phyloP scores from a whole-genome alignment of 2,888 invertebrate species.

The Netelia melanura region DNA sequence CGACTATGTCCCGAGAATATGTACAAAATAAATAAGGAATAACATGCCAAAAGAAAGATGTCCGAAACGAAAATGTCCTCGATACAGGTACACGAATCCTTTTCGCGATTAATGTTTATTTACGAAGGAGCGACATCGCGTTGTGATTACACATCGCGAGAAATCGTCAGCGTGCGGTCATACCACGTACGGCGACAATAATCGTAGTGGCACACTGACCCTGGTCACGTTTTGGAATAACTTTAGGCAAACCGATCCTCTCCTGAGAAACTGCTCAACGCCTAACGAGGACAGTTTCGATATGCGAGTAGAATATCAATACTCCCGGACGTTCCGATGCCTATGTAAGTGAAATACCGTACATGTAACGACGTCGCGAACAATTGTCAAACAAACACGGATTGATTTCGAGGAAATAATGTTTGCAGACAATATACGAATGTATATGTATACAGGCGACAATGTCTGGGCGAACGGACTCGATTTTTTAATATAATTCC shows the following conservation, averaged over 20 bases:
- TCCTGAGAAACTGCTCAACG: slow-evolving; percentile 8
- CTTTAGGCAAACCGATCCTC: slow-evolving; percentile 74
- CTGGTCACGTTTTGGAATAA: slow-evolving; percentile 80
- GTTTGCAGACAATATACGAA: background rate
- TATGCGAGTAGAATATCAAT: slow-evolving; percentile 59
- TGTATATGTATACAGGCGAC: slow-evolving; percentile 21
- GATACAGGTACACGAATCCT: background rate
- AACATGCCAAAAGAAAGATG: no score
- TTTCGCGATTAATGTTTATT: background rate
- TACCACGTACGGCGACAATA: slow-evolving; percentile 38
- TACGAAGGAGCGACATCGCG: background rate
- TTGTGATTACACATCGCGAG: slow-evolving; percentile 1
- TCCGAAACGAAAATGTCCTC: no score
- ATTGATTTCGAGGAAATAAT: background rate
- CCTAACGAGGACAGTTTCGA: slow-evolving; percentile 61
- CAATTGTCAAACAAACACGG: background rate
- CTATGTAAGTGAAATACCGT: slow-evolving; percentile 6
- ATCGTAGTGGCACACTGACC: slow-evolving; percentile 66
- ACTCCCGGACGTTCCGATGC: slow-evolving; percentile 57
- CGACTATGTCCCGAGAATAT: no score
- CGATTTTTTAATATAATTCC: slow-evolving; percentile 42
- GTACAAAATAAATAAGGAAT: no score
- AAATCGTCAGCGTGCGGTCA: background rate
- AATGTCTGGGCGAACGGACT: slow-evolving; percentile 25
- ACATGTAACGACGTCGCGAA: slow-evolving; percentile 9